Base-by-base conservation (phyloP, 2,888 invertebrate species). In the Chouioia cunea region DNA sequence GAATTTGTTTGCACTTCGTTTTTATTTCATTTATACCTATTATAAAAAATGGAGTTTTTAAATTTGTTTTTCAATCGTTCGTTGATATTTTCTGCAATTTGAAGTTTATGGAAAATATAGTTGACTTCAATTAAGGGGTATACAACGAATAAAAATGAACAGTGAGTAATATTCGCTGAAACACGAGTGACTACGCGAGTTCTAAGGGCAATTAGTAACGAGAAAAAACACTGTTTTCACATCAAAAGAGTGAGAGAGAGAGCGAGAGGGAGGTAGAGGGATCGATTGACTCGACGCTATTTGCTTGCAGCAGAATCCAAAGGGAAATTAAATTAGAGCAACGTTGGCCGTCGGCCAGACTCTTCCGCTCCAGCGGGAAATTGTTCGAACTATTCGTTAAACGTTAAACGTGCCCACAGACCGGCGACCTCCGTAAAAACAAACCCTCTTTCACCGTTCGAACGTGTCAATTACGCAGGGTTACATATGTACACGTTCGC, bases 321-420 rank as follows among this genome's bases (percentile, higher is more conserved):
- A 74, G 67, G 70, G 66, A 72, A 74, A 74, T 72, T 74, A 74
- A 76, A 76, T 73, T 74, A 74, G 73, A 67, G 58, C 57, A 58
- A 56, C 53, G 67, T 54, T 77, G 76, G 77, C 78, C 62, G 52
- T 50, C 23, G 65, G 75, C 78, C 78, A 77, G 72, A 36, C 14
- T 22, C 64, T 50, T 15, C 47, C 62, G 22, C 48, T 27, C 69
- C 22, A 46, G 64, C 53, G 66, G 68, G 71, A 74, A 75, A 74
- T 73, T 74, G 63, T 71, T 70, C 71, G 60, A 74, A 74, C 70
- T 70, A 56, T 70, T 70, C 69, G 71, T 44, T 69, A 71, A 72
- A 73, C 60, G 60, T 64, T 63, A 44, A 56, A 20, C 59, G n/a
- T n/a, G 16, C 48, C 46, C 23, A 48, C 65, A 36, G 46, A n/a